A percentile compares a stretch with the other conserved stretches of the same genome.
phyloP scores from a whole-genome alignment of 2,113 vertebrate species.

The Mus pahari region DNA sequence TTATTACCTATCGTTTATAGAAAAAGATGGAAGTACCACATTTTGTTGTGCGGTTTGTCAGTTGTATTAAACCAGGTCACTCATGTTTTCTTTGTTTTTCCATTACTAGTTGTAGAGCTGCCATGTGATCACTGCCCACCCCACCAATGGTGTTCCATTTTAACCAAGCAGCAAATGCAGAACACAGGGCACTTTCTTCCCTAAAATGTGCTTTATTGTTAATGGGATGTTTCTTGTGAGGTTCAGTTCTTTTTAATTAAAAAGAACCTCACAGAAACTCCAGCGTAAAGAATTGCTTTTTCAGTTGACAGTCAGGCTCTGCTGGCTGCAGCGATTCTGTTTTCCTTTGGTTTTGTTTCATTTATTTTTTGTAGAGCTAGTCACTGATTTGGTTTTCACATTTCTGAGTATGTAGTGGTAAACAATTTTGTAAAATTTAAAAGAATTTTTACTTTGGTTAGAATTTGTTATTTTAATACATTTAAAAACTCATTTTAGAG shows the following conservation, averaged over 20 bases:
- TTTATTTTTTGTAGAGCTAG: constrained; percentile 34
- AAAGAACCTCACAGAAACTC: background rate
- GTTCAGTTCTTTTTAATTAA: constrained; percentile 21
- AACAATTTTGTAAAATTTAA: constrained; percentile 67
- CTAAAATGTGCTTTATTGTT: constrained; percentile 62
- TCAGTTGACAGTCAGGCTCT: background rate
- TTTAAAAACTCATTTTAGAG: constrained; percentile 59
- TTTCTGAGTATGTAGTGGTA: constrained; percentile 52
- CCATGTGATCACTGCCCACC: background rate
- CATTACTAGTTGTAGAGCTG: background rate
- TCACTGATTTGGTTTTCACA: constrained; percentile 61
- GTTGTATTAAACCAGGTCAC: constrained; percentile 34
- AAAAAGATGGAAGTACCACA: constrained; percentile 42
- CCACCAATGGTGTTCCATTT: background rate
- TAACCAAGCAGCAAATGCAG: constrained; percentile 44
- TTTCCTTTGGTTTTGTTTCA: constrained; percentile 54
- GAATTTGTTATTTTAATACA: constrained; percentile 63
- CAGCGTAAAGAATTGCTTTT: constrained; percentile 28
- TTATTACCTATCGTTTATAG: constrained; percentile 38
- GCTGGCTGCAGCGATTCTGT: background rate
- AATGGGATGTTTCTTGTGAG: constrained; percentile 42
- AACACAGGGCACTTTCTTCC: background rate
- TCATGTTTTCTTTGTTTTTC: constrained; percentile 17
- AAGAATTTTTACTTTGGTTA: constrained; percentile 60
- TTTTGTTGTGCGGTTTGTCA: constrained; percentile 20